phyloP scores from a whole-genome alignment of 1,140 invertebrate genomes.

The Thrips palmi region DNA sequence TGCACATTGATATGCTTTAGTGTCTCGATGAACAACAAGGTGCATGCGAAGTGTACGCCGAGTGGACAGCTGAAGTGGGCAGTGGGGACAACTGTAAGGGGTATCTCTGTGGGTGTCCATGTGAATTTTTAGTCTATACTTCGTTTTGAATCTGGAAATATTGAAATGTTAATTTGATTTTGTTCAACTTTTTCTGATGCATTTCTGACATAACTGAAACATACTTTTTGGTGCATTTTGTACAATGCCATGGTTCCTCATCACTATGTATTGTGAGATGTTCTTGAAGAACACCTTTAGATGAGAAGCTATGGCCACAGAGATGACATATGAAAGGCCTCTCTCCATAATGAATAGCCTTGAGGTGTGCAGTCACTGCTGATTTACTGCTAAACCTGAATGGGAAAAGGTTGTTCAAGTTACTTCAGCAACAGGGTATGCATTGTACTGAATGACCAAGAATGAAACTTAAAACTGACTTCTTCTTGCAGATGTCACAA shows the following conservation, averaged over 20 bases:
- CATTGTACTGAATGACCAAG: background rate
- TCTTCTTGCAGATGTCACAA: conserved; percentile 21
- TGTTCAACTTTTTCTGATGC: background rate
- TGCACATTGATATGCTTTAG: conserved; percentile 24
- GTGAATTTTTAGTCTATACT: conserved; percentile 20
- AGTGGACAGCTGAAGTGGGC: conserved; percentile 25
- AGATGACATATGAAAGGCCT: conserved; percentile 27
- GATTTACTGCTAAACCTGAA: conserved; percentile 16
- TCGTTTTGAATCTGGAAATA: conserved; percentile 19
- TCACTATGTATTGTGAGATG: conserved; percentile 28
- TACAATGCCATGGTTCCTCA: conserved; percentile 25
- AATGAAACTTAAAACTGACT: conserved; percentile 12
- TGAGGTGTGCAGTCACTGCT: conserved; percentile 21
- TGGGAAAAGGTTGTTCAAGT: background rate
- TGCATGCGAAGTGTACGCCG: conserved; percentile 27
- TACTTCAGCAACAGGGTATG: background rate
- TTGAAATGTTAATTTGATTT: background rate
- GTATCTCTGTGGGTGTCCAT: conserved; percentile 24
- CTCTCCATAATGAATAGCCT: conserved; percentile 24
- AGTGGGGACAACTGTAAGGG: conserved; percentile 24
- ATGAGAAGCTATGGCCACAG: conserved; percentile 26
- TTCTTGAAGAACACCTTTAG: conserved; percentile 25
- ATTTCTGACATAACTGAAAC: background rate
- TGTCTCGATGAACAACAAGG: conserved; percentile 25
- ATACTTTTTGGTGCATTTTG: conserved; percentile 23